Evolutionary conservation across 2,113 vertebrate species (phyloP).

Genomic region (Lynx canadensis): DNA sequence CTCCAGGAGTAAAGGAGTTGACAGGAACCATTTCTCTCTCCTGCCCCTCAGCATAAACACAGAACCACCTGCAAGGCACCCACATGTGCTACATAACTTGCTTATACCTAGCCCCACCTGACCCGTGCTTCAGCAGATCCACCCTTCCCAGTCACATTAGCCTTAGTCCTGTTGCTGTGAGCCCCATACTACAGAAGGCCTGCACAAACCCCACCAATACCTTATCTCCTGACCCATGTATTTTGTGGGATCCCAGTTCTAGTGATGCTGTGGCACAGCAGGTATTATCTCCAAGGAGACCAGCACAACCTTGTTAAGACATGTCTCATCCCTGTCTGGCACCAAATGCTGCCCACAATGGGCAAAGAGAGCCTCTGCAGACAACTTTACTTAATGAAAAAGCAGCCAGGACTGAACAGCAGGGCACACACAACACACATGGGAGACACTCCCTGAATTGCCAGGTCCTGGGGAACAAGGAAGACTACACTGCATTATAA

Average conservation of each 20-base stretch:
- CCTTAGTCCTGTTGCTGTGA: neutral
- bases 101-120: neutral
- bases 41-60: neutral
- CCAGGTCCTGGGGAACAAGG: neutral
- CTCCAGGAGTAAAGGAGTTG: neutral
- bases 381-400: neutral
- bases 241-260: neutral
- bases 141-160: neutral
- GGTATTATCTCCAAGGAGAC: neutral
- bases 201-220: neutral
- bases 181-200: neutral
- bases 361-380: neutral
- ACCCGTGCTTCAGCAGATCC: neutral
- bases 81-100: neutral
- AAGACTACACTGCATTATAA: neutral
- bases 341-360: neutral
- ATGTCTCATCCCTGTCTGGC: neutral
- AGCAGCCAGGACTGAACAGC: neutral
- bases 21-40: neutral
- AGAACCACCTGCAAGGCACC: neutral
- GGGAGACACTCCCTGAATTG: neutral
- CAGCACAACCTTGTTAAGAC: neutral
- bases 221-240: neutral
- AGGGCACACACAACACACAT: neutral
- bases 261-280: neutral